Evolutionary conservation across 2,888 invertebrate species (phyloP), one percentile per base, ranked within the genome.

Genomic region (Anaspis maculata): DNA sequence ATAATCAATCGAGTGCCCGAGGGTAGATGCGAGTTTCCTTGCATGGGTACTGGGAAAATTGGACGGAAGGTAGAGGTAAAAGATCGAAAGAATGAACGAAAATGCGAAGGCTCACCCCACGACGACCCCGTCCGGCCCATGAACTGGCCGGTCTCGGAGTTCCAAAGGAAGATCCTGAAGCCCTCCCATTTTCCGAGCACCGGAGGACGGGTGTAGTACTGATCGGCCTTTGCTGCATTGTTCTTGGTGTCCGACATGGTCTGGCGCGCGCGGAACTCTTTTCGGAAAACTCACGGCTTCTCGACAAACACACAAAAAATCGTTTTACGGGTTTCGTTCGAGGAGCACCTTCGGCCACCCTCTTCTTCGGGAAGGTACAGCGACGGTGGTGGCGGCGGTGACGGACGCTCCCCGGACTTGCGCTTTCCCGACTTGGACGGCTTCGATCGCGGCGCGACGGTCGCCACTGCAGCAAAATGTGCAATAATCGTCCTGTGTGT

Each of bases 81-180:
- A n/a, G n/a, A n/a, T n/a, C n/a, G n/a, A n/a, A n/a, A n/a, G n/a
- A n/a, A n/a, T n/a, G n/a, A n/a, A n/a, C n/a, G n/a, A n/a, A n/a
- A n/a, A n/a, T n/a, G n/a, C n/a, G n/a, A n/a, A 9, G 13, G 83
- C 90, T 89, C 65, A 92, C 92, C 89, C 95, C 95, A 95, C 70
- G 90, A 91, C 61, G 81, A 73, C 54, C 86, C 91, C 44, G 90
- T 91, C 55, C 94, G 78, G 54, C 94, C 94, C 54, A 94, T 73
- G 66, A 92, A 81, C 71, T 90, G 88, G 59, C 82, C 81, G 42
- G 90, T 91, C 69, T 92, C 90, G 53, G 86, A 78, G 73, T 95
- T 89, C 83, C 85, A 94, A 50, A 94, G 66, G 74, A 92, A 94
- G 59, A 76, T 70, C 67, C 74, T 77, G 72, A 89, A 82, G 57